These are phyloP conservation scores for Melipona beecheii DNA, from an alignment of 2,888 invertebrate species.

Conservation along the genomic window DNA sequence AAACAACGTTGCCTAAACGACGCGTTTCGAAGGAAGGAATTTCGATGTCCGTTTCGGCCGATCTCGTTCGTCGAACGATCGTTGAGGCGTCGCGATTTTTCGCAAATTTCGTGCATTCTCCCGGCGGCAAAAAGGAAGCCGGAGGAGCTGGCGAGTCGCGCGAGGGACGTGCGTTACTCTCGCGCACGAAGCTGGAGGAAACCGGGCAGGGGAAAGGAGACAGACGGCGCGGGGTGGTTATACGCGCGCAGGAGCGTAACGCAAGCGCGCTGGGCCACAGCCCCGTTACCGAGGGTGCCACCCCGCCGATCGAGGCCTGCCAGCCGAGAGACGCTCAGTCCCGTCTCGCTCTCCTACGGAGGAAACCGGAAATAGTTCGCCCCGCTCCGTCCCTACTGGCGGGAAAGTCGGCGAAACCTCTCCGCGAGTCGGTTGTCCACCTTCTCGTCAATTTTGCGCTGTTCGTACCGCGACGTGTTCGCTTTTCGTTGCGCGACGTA, in stretches of 20 bases:
- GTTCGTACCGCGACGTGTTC: too few species aligned
- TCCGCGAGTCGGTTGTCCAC: background rate
- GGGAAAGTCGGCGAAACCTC: conserved; percentile 62
- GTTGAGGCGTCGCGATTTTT: conserved; percentile 10
- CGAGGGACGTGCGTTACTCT: background rate
- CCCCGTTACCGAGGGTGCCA: conserved; percentile 76
- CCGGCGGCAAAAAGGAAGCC: conserved; percentile 35
- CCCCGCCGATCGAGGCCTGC: conserved; percentile 74
- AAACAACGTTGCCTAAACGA: background rate
- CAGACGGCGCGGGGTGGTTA: conserved; percentile 47
- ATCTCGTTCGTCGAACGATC: too few species aligned
- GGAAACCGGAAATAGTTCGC: conserved; percentile 65
- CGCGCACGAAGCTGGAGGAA: background rate
- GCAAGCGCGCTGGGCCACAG: conserved; percentile 76
- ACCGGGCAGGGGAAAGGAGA: background rate
- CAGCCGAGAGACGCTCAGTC: conserved; percentile 76
- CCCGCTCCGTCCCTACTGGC: conserved; percentile 58
- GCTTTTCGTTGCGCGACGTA: background rate
- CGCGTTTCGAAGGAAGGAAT: too few species aligned
- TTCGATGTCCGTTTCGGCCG: too few species aligned
- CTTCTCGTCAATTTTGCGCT: too few species aligned
- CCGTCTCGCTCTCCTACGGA: conserved; percentile 75
- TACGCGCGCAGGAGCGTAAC: conserved; percentile 79
- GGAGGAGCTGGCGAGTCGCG: background rate
- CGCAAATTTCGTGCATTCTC: conserved; percentile 46